A percentile compares a stretch with the other conserved stretches of the same genome.
Evolutionary conservation across 2,113 vertebrate genomes (phyloP).

Genomic region (Columba livia): DNA sequence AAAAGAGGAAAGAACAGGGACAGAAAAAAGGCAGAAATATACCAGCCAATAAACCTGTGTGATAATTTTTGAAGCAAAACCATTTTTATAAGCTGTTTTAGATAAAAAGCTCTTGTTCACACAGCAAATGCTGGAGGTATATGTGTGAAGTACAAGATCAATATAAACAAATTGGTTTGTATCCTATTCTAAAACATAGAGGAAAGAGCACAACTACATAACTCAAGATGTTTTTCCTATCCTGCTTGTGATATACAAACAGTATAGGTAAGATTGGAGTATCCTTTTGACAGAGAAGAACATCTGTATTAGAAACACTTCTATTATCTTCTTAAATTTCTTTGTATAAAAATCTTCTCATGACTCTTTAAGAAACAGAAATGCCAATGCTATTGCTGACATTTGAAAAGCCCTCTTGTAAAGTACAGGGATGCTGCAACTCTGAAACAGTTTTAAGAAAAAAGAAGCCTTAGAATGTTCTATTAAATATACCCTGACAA

Average conservation of each 20-base stretch:
- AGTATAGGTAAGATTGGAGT: not conserved
- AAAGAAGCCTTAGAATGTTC: not conserved
- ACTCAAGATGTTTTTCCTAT: not conserved
- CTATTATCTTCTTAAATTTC: not conserved
- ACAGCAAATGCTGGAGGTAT: not conserved
- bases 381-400: not conserved
- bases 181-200: not conserved
- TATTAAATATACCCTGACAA: conserved; percentile 19
- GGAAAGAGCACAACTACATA: not conserved
- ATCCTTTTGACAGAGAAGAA: not conserved
- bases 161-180: not conserved
- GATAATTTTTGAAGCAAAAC: not conserved
- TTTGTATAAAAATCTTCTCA: not conserved
- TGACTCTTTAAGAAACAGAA: not conserved
- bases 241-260: not conserved
- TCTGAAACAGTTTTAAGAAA: not conserved
- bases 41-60: not conserved
- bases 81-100: not conserved
- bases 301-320: not conserved
- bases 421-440: not conserved
- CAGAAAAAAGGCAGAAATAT: not conserved
- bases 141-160: not conserved
- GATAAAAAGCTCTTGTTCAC: not conserved
- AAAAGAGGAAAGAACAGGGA: not conserved
- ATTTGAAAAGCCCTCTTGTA: not conserved